These are phyloP conservation scores for Cantharis rustica DNA, from an alignment of 2,888 invertebrate genomes.

Conservation along the genomic window DNA sequence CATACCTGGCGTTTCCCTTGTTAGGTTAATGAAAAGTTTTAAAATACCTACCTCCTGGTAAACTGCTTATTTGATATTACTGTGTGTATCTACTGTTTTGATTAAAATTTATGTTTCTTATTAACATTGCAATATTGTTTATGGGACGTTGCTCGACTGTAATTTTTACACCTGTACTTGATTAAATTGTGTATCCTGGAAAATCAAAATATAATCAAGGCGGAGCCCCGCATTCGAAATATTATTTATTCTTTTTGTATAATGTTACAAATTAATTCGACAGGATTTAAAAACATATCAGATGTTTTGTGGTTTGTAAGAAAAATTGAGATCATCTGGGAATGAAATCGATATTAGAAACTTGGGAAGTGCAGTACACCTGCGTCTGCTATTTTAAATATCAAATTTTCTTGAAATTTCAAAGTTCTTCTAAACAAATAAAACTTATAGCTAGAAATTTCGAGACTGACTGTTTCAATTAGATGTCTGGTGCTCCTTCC, in stretches of 20 bases:
- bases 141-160: not conserved
- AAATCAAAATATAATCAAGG: not conserved
- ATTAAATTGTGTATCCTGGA: not conserved
- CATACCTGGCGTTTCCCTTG: no score
- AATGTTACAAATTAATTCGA: not conserved
- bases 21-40: not conserved
- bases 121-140: not conserved
- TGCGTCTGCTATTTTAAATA: not conserved
- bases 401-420: not conserved
- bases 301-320: not conserved
- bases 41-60: not conserved
- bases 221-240: not conserved
- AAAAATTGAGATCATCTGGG: not conserved
- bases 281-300: not conserved
- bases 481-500: constrained; percentile 9
- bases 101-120: not conserved
- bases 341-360: not conserved
- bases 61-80: not conserved
- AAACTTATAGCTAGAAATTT: constrained; percentile 7
- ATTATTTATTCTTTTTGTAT: not conserved
- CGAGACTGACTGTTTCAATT: constrained; percentile 20
- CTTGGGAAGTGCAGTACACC: not conserved
- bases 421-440: constrained; percentile 17
- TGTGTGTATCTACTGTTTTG: not conserved
- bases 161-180: not conserved